Evolutionary conservation across 2,888 invertebrate genomes (phyloP), one percentile per base, ranked within the genome.

Genomic region (Lepidochrysops patricia): DNA sequence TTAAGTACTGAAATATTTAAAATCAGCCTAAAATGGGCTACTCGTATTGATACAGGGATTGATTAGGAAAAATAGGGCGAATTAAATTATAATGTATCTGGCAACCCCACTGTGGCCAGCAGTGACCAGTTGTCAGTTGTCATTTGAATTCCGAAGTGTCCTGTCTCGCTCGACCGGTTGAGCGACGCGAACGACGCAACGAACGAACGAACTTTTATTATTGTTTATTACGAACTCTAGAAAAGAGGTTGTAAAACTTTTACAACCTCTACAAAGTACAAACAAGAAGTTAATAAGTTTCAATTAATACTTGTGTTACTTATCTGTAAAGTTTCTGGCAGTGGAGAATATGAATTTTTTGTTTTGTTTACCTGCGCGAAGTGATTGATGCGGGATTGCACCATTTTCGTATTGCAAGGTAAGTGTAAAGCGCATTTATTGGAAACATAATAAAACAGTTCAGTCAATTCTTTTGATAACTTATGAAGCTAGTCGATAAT

Each of bases 191-290:
- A 85, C 85, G n/a, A n/a, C n/a, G n/a, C n/a, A n/a, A n/a, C n/a
- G 88, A 88, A 81, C 87, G 88, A 88, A 87, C 88, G 88, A 88
- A 87, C 81, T 58, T 61, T 59, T 60, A 27, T 57, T 60, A 48
- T 29, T 27, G 32, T 29, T 58, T 29, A 12, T 19, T 12, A 32
- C 54, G 54, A 54, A 54, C 29, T 54, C 32, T 54, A 54, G 27
- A 43, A 19, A 19, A n/a, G n/a, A n/a, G n/a, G n/a, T n/a, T n/a
- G n/a, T n/a, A n/a, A n/a, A 43, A 19, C 19, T 9, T 43, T 43
- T 15, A 7, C 37, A 23, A 23, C 43, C 12, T 19, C 7, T 12
- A 2, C 15, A 9, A 19, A 19, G 19, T 43, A 9, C 3, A 19
- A 19, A 43, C 9, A 1, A 43, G 19, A 23, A 12, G 2, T 43